Percentiles rank a stretch among this genome's conserved stretches.
Conservation (phyloP, 2,113 vertebrate species). For the Xerus inauris region DNA sequence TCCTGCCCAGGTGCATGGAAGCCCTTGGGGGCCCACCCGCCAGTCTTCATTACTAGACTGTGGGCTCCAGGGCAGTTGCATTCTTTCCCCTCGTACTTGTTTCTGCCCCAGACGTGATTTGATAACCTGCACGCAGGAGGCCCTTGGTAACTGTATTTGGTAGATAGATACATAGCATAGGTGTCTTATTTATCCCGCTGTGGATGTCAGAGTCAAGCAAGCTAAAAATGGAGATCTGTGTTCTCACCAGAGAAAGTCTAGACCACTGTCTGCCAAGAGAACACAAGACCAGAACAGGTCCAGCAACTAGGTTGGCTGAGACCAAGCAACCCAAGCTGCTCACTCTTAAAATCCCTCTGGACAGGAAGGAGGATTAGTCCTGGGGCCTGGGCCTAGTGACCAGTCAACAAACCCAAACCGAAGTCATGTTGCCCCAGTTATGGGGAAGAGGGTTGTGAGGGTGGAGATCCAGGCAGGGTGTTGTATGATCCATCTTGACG, state of each 20-base stretch:
- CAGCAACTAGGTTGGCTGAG: neutral
- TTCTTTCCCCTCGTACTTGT: neutral
- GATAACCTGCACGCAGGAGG: neutral
- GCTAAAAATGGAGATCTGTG: neutral
- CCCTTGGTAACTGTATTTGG: neutral
- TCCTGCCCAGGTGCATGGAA: neutral
- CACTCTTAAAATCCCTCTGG: neutral
- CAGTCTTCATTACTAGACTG: neutral
- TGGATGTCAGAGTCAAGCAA: neutral
- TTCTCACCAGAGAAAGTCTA: neutral
- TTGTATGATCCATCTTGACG: neutral
- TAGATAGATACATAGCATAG: neutral
- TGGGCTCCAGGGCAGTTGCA: neutral
- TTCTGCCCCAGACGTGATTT: neutral
- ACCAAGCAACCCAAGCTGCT: neutral
- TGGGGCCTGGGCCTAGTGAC: neutral
- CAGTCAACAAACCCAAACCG: neutral
- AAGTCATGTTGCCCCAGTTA: constrained; percentile 15
- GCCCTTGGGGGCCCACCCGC: neutral
- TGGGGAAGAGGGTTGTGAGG: neutral
- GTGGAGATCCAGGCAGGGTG: neutral
- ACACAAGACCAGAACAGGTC: neutral
- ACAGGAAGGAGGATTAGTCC: neutral
- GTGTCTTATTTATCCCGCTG: neutral
- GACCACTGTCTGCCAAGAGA: neutral